Base-by-base conservation (phyloP, 1,140 invertebrate species). In the Camponotus pennsylvanicus region DNA sequence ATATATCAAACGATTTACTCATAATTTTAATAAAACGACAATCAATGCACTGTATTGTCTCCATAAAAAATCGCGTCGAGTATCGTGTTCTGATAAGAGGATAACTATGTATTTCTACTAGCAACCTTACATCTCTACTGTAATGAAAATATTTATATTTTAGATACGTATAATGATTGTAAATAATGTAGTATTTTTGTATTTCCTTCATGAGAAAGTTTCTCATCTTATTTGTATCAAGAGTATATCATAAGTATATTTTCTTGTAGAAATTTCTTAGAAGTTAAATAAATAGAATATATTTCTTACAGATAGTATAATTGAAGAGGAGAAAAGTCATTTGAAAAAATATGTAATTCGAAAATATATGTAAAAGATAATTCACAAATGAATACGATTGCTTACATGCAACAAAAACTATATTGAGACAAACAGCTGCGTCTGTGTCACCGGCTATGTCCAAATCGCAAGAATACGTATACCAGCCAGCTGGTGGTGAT, bases 351-450 rank as follows among this genome's bases (percentile, higher is more conserved):
- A 45, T 11, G 8, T 52, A 52, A 4, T 3, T 52, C 13, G 4
- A 52, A 52, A 52, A 52, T 18, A 52, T 37, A 45, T 45, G 27
- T 21, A 21, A 42, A 64, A 52, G 7, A 55, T 55, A 84, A 66
- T 64, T 49, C 13, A 52, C 15, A 27, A 52, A n/a, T 67, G 0
- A 40, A n/a, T 49, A 18, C 13, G 11, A 34, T 73, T 87, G 95
- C 96, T 96, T 93, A 96, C 96, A 95, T 92, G 96, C 96, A 84
- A 96, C 92, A 64, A 92, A 89, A 86, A 96, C 95, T 93, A 94
- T 27, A 88, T 96, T 96, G 5, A 96, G 89, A 91, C 96, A 96
- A 45, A 96, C 95, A 55, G 91, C 90, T 85, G 91, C 91, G 37
- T 91, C 34, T 9, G 2, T 55, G 21, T 27, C 27, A 27, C 88